Conservation (phyloP, 2,797 vertebrate species). For the Calcarius lapponicus region DNA sequence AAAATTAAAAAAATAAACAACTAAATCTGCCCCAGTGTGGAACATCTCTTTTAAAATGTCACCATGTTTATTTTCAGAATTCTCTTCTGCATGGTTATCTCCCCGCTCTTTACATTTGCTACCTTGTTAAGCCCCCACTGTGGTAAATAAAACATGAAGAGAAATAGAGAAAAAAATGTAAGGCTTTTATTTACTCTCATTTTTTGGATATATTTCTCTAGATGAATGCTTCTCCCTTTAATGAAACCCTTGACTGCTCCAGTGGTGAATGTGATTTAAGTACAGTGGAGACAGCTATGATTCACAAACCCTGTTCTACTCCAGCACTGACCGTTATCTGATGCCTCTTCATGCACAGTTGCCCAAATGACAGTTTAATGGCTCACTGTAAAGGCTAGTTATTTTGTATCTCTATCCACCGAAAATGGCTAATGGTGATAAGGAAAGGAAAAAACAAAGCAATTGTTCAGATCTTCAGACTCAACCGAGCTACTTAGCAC, state of each 20-base stretch:
- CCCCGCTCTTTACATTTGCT: constrained; percentile 65
- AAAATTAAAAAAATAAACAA: neutral
- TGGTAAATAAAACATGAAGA: constrained; percentile 78
- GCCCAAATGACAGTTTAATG: constrained; percentile 84
- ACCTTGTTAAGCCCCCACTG: constrained; percentile 72
- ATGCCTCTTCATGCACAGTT: constrained; percentile 83
- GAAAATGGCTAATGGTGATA: constrained; percentile 81
- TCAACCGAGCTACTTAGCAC: constrained; percentile 67
- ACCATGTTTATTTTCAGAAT: constrained; percentile 26
- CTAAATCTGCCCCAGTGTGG: constrained; percentile 28
- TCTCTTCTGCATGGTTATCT: constrained; percentile 58
- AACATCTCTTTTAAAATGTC: constrained; percentile 54
- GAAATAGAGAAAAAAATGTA: constrained; percentile 73
- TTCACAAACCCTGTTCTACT: constrained; percentile 84
- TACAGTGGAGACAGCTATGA: constrained; percentile 80
- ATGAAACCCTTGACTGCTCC: constrained; percentile 86
- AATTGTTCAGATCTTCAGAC: constrained; percentile 68
- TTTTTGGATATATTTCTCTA: constrained; percentile 81
- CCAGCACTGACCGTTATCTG: constrained; percentile 79
- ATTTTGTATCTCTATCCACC: constrained; percentile 81
- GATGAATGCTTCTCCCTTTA: constrained; percentile 80
- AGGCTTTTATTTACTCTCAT: constrained; percentile 75
- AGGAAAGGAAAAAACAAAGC: constrained; percentile 73
- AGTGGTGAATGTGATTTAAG: constrained; percentile 85
- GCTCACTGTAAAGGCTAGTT: constrained; percentile 80